Evolutionary conservation across 2,888 invertebrate genomes (phyloP).

Genomic region (Megaustenia siamemsis): DNA sequence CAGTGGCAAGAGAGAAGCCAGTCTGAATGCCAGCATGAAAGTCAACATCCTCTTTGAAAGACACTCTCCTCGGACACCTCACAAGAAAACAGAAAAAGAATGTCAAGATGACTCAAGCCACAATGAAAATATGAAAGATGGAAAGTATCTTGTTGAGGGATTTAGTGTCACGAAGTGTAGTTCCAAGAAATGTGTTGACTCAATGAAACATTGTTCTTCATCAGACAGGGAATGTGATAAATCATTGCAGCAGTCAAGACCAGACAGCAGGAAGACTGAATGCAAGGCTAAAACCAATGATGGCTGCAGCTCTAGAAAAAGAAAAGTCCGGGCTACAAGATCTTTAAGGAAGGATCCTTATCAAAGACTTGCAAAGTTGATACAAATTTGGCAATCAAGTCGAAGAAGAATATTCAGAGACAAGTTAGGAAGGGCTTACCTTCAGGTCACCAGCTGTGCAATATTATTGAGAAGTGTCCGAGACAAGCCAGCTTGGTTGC

Average conservation of each 20-base stretch:
- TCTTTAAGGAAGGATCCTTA: conserved; percentile 42
- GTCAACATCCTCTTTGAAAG: conserved; percentile 72
- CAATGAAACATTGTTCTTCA: neutral
- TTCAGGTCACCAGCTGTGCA: conserved; percentile 39
- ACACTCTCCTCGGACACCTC: conserved; percentile 39
- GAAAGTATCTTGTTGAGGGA: neutral
- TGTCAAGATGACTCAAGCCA: neutral
- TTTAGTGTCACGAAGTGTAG: neutral
- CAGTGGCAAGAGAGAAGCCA: conserved; percentile 71
- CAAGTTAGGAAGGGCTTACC: neutral
- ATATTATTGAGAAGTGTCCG: conserved; percentile 53
- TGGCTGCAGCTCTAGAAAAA: conserved; percentile 25
- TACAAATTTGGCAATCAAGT: neutral
- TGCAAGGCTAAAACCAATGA: neutral
- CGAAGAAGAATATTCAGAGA: neutral
- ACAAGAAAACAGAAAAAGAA: conserved; percentile 45
- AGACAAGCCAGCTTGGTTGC: conserved; percentile 53
- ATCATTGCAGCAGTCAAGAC: neutral
- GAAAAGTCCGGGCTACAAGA: conserved; percentile 43
- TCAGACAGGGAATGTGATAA: neutral
- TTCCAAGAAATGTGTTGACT: neutral
- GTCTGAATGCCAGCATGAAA: conserved; percentile 71
- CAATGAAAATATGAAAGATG: neutral
- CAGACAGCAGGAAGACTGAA: neutral
- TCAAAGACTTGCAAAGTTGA: conserved; percentile 35